Conservation (phyloP, 2,797 vertebrate genomes). For the Manis pentadactyla region DNA sequence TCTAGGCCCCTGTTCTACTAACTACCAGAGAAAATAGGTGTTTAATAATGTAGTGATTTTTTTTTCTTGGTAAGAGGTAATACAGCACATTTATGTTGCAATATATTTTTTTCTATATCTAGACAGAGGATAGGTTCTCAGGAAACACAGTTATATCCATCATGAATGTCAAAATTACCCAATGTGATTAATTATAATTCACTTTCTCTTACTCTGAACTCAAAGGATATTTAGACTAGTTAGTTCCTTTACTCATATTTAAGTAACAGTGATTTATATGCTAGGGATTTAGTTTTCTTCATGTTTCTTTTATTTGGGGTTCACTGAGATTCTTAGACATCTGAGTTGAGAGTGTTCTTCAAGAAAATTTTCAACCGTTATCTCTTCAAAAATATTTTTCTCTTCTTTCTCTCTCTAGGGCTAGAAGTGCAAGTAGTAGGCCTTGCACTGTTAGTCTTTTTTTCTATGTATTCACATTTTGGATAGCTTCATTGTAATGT, state of each 20-base stretch:
- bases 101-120: not conserved
- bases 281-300: not conserved
- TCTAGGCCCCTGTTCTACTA: not conserved
- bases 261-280: not conserved
- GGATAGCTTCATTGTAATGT: not conserved
- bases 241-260: not conserved
- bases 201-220: constrained; percentile 74
- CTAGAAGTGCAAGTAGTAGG: not conserved
- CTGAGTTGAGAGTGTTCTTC: constrained; percentile 8
- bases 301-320: constrained; percentile 18
- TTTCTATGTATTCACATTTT: not conserved
- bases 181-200: constrained; percentile 64
- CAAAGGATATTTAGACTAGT: constrained; percentile 67
- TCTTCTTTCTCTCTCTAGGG: not conserved
- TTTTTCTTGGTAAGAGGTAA: not conserved
- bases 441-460: not conserved
- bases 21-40: not conserved
- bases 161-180: constrained; percentile 29
- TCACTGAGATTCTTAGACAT: not conserved
- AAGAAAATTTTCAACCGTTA: constrained; percentile 3
- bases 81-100: not conserved
- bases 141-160: constrained; percentile 20
- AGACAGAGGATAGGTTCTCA: not conserved
- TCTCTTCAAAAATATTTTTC: not conserved
- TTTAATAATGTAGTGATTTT: not conserved